Conservation (phyloP, 2,888 invertebrate species). For the Megaustenia siamemsis region DNA sequence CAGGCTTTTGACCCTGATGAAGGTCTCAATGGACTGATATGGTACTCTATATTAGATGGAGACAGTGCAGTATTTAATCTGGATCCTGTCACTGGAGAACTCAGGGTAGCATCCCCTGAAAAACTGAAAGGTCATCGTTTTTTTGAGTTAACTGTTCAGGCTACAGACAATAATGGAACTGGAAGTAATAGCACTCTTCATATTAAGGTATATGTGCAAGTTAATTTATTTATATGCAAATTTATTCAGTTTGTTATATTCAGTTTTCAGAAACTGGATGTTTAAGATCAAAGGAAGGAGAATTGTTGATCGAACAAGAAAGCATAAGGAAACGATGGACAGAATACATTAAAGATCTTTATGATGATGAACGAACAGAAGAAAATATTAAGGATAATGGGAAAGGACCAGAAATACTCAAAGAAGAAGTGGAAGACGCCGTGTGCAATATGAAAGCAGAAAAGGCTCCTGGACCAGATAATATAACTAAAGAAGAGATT, state of each 20-base stretch:
- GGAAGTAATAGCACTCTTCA: constrained; percentile 22
- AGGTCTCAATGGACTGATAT: constrained; percentile 57
- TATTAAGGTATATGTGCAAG: not conserved
- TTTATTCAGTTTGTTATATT: not conserved
- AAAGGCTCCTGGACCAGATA: no score
- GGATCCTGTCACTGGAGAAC: constrained; percentile 42
- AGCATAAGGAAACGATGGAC: no score
- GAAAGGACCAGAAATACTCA: no score
- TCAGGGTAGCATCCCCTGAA: constrained; percentile 46
- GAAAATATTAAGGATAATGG: no score
- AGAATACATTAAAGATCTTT: no score
- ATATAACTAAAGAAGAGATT: no score
- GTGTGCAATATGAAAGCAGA: no score
- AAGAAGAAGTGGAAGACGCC: no score
- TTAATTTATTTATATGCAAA: not conserved
- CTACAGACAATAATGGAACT: constrained; percentile 54
- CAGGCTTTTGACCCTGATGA: constrained; percentile 62
- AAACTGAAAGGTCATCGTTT: constrained; percentile 29
- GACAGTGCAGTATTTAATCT: constrained; percentile 50
- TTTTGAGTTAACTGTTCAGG: constrained; percentile 50
- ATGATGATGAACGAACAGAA: no score
- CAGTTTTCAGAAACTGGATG: not conserved
- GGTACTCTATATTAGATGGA: constrained; percentile 50
- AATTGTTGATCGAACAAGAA: no score
- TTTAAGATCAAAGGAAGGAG: not conserved